phyloP scores from a whole-genome alignment of 1,140 invertebrate species.

The Cylas formicarius region DNA sequence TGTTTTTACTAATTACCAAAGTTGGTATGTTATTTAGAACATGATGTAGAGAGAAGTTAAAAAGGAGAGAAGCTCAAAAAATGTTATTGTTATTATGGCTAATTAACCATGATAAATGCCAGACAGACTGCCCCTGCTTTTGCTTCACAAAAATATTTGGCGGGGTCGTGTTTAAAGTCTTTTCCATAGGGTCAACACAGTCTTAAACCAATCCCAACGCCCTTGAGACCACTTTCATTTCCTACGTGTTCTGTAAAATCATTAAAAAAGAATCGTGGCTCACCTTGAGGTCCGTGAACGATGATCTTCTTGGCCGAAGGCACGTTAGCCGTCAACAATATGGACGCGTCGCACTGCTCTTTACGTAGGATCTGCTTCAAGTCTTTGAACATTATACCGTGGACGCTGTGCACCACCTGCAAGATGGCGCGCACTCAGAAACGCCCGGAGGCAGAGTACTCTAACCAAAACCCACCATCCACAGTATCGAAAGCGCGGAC shows the following conservation, averaged over 20 bases:
- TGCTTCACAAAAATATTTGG: no score
- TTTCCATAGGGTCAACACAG: no score
- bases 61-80: no score
- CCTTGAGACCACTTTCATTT: not conserved
- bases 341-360: conserved; percentile 97
- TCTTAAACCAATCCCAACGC: no score
- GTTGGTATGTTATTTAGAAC: no score
- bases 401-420: conserved; percentile 90
- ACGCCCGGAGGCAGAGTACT: conserved; percentile 9
- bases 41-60: no score
- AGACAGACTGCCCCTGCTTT: no score
- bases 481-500: conserved; percentile 87
- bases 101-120: no score
- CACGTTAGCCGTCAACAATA: conserved; percentile 96
- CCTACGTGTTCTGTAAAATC: not conserved
- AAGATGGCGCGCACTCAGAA: conserved; percentile 24
- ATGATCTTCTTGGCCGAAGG: conserved; percentile 99
- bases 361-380: conserved; percentile 97
- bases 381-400: conserved; percentile 99
- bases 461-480: conserved; percentile 68
- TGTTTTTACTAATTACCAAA: no score
- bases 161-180: no score
- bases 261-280: conserved; percentile 1
- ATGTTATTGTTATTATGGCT: no score
- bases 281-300: conserved; percentile 83